Evolutionary conservation across 2,888 invertebrate species (phyloP).

Genomic region (Luffia ferchaultella): DNA sequence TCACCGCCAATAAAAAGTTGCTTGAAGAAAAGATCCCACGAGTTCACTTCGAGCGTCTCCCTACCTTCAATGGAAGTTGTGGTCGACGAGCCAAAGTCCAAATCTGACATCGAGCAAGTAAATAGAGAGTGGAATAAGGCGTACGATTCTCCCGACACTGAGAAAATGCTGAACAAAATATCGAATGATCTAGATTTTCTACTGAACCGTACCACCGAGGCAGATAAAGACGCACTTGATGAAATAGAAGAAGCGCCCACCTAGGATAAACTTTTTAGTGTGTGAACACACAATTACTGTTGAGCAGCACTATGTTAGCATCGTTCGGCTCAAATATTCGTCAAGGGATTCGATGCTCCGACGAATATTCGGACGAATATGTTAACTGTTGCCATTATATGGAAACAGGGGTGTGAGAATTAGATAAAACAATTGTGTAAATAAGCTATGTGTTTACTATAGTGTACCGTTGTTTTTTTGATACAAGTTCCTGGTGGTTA

Average conservation of each 20-base stretch:
- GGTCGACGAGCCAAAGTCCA: slow-evolving; percentile 28
- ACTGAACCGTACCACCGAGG: slow-evolving; percentile 69
- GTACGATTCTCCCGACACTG: slow-evolving; percentile 46
- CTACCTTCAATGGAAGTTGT: slow-evolving; percentile 40
- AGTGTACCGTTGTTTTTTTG: too few species aligned
- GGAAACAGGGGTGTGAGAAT: not conserved
- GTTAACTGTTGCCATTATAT: not conserved
- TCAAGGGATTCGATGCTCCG: too few species aligned
- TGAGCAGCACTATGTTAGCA: too few species aligned
- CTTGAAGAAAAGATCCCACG: slow-evolving; percentile 32
- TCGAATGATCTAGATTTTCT: slow-evolving; percentile 84
- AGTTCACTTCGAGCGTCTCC: slow-evolving; percentile 37
- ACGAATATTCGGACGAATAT: too few species aligned
- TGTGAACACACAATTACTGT: not conserved
- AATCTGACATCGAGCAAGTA: slow-evolving; percentile 43
- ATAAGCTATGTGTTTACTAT: too few species aligned
- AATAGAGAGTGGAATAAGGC: slow-evolving; percentile 45
- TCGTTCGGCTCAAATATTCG: too few species aligned
- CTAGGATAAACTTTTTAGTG: slow-evolving; percentile 22
- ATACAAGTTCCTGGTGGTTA: too few species aligned
- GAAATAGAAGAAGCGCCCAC: slow-evolving; percentile 49
- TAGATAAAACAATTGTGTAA: not conserved
- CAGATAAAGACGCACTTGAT: slow-evolving; percentile 28
- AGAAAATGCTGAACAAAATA: slow-evolving; percentile 80
- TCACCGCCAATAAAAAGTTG: slow-evolving; percentile 56